Percentiles rank a stretch among this genome's conserved stretches.
phyloP scores from a whole-genome alignment of 1,140 invertebrate species.

The Homalodisca vitripennis region DNA sequence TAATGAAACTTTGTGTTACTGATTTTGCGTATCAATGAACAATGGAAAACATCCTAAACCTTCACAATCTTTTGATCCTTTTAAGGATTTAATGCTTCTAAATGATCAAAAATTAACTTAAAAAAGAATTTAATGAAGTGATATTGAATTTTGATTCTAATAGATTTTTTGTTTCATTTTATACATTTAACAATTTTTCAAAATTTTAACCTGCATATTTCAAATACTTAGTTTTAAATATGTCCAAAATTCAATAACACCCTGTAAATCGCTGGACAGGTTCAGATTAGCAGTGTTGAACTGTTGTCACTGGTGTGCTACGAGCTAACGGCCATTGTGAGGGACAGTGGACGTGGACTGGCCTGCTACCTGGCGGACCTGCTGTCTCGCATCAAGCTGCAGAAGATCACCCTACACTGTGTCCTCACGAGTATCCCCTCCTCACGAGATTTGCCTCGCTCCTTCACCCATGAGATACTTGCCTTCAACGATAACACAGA shows the following conservation, averaged over 20 bases:
- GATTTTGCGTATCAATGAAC: too few species aligned
- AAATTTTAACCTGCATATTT: too few species aligned
- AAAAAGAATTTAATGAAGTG: too few species aligned
- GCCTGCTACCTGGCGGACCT: conserved; percentile 81
- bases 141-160: too few species aligned
- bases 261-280: conserved; percentile 51
- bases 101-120: too few species aligned
- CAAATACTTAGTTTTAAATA: too few species aligned
- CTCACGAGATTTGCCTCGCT: conserved; percentile 47
- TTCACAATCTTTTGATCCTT: too few species aligned
- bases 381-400: conserved; percentile 79
- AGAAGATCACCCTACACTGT: conserved; percentile 86
- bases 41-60: too few species aligned
- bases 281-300: conserved; percentile 75
- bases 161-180: too few species aligned
- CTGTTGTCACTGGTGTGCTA: conserved; percentile 74
- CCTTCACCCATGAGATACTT: conserved; percentile 81
- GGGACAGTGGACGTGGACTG: conserved; percentile 77
- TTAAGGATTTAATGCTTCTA: too few species aligned
- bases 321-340: conserved; percentile 78
- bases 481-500: conserved; percentile 69
- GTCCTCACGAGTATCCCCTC: conserved; percentile 63
- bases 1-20: too few species aligned
- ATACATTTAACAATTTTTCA: too few species aligned
- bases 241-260: not conserved